Conservation (phyloP, 2,113 vertebrate genomes). For the Colaptes auratus region DNA sequence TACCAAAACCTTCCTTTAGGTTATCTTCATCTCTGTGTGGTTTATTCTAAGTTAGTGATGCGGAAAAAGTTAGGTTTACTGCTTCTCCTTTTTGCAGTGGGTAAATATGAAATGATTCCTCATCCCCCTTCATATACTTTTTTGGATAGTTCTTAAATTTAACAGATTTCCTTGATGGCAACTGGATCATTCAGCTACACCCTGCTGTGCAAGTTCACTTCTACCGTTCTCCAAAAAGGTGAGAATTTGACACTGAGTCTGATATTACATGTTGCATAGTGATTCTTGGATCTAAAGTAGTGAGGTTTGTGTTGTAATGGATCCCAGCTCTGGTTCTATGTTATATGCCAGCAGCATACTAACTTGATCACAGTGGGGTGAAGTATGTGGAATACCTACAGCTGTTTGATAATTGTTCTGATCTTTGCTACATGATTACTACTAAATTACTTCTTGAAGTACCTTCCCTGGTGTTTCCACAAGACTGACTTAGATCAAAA, state of each 20-base stretch:
- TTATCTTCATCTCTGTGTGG: background rate
- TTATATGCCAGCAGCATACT: background rate
- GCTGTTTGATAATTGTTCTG: constrained; percentile 3
- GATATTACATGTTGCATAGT: background rate
- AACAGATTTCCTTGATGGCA: background rate
- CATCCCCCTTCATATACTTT: background rate
- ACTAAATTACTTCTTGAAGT: constrained; percentile 22
- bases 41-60: background rate
- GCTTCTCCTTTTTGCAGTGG: background rate
- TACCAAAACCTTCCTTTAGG: background rate
- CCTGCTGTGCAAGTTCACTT: background rate
- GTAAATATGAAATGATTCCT: background rate
- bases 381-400: background rate
- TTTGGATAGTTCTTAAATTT: background rate
- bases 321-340: background rate
- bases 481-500: background rate
- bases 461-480: constrained; percentile 19
- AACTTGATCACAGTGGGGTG: background rate
- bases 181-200: background rate
- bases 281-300: background rate
- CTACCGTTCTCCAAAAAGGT: background rate
- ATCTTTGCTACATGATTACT: background rate
- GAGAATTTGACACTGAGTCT: background rate
- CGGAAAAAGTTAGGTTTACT: background rate
- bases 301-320: background rate